phyloP scores from a whole-genome alignment of 2,113 vertebrate species.

The Hippolais icterina region DNA sequence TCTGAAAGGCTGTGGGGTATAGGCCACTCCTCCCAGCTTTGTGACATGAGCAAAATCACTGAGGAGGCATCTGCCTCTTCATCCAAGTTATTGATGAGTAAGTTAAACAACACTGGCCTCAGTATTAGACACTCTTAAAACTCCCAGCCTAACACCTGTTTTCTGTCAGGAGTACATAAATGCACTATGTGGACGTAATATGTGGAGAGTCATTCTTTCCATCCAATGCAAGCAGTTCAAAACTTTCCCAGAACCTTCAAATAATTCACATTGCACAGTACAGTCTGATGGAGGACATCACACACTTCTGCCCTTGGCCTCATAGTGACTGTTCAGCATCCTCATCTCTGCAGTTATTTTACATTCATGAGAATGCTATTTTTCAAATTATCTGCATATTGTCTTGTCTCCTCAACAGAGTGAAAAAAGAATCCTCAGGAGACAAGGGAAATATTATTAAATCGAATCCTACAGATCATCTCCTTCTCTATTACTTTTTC shows the following conservation, averaged over 20 bases:
- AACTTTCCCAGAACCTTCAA: not conserved
- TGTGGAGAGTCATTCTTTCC: not conserved
- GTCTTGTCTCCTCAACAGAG: not conserved
- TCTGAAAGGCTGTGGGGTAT: not conserved
- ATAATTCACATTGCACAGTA: not conserved
- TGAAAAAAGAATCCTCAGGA: not conserved
- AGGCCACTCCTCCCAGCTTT: not conserved
- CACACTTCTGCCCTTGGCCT: not conserved
- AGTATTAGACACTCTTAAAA: not conserved
- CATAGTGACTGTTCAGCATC: not conserved
- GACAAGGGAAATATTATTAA: slow-evolving; percentile 37
- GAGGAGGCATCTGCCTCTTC: not conserved
- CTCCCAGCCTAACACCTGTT: not conserved
- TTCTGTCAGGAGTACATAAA: not conserved
- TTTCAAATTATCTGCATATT: slow-evolving; percentile 42
- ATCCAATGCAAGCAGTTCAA: not conserved
- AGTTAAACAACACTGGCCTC: not conserved
- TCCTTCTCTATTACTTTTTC: slow-evolving; percentile 20
- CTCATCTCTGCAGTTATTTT: slow-evolving; percentile 25
- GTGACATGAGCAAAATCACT: not conserved
- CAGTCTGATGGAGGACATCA: not conserved
- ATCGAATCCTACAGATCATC: slow-evolving; percentile 19
- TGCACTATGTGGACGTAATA: not conserved
- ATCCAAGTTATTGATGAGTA: not conserved
- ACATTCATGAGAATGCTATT: slow-evolving; percentile 20